Base-by-base conservation (phyloP, 2,888 invertebrate species). In the Lochmaea crataegi region DNA sequence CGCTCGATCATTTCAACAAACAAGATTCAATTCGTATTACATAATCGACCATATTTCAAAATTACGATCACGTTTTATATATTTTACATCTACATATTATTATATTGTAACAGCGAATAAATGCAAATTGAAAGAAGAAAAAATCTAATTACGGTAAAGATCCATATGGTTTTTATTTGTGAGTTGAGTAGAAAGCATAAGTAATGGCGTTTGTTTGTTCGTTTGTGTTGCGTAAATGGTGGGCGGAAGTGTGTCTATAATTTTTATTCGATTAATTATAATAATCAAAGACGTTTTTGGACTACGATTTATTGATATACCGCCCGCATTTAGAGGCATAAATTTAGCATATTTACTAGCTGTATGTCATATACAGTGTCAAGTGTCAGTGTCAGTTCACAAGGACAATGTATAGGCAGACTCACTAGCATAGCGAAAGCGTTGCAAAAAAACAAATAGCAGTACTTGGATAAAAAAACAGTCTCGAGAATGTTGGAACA, bases 1-100 rank as follows among this genome's bases (percentile, higher is more conserved):
- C 9, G 53, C 16, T 53, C 18, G 16, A 53, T 10, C 16, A 53
- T 53, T 53, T 16, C 53, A 53, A 53, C 16, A 16, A 53, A 16
- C 53, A 53, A 53, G 18, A 53, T 53, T 53, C 18, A 53, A 18
- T 53, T 53, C 53, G 16, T 9, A 18, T 53, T 53, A 53, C 18
- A 53, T 53, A 53, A 53, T 18, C 12, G 14, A 51, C 51, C 14
- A 14, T 38, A 38, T 51, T 51, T 53, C 18, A 53, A 53, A 53
- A 53, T 53, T 53, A 53, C 53, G 18, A 53, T 53, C 53, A 53
- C 53, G 53, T n/a, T 48, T 14, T 48, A 48, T n/a, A 48, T 48
- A 48, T 14, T 48, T 48, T 2, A 48, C n/a, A 48, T 51, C 51
- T 51, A 51, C 51, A 51, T 51, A n/a, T n/a, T n/a, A n/a, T n/a